Evolutionary conservation across 2,888 invertebrate species (phyloP), one percentile per base, ranked within the genome.

Genomic region (Salpingus planirostris): DNA sequence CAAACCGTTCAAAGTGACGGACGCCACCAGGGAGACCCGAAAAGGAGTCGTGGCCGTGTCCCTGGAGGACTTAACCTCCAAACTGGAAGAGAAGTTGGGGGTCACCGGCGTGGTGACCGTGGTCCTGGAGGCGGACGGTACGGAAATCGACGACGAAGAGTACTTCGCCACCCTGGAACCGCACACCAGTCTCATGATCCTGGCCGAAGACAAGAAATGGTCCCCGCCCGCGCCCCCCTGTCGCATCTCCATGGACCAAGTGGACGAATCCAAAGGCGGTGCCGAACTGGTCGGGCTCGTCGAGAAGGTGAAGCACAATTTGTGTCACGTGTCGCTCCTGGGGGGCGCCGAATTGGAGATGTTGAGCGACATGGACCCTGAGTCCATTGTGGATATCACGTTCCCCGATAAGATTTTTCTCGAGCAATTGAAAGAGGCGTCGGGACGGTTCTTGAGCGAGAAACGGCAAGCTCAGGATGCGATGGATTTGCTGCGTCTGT

Each of bases 101-200:
- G 59, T 79, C 40, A 64, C 71, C 32, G 70, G 71, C 42, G 75
- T 76, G 44, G 67, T 88, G 36, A 85, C 82, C 31, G 82, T 92
- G 36, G 91, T 90, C 21, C 68, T 93, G 47, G 93, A 93, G 61
- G 80, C 78, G 27, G 93, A 93, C 67, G 93, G 93, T 15, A 93
- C 93, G 0, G 92, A 93, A 70, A 86, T 93, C 28, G 92, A 93
- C 52, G 92, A 93, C 57, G 92, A 93, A 61, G 91, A 91, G 60
- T 93, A 92, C 65, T 93, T 93, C 63, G 83, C 81, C 27, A 91
- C 91, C 2, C 68, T 93, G 42, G 90, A 91, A 51, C 80, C 80
- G 43, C 88, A 93, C 55, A 88, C 90, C 11, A 80, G 79, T 54
- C 70, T 89, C 40, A 89, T 90, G 81, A 76, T 88, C 28, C 71